Evolutionary conservation across 2,797 vertebrate species (phyloP), one percentile per base, ranked within the genome.

Genomic region (Danio tinwini): DNA sequence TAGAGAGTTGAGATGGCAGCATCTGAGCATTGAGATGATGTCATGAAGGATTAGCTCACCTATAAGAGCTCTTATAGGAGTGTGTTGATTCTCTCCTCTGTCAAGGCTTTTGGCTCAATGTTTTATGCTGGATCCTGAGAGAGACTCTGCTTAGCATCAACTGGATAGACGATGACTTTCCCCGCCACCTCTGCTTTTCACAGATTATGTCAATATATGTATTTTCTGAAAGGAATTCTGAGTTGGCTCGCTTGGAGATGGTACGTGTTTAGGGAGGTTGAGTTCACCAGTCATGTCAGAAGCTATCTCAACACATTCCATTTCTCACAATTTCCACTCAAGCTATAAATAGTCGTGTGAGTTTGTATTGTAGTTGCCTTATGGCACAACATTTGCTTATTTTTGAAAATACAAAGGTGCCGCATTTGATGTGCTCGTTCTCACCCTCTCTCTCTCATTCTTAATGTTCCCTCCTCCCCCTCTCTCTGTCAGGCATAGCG

Each of bases 91-190:
- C 64, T 82, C 70, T 71, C 56, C 64, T 68, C 74, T 81, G 73
- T 81, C 78, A 81, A 71, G 42, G 39, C 12, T 29, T 79, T 52
- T 59, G 76, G 71, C 76, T 76, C 40, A 7, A 19, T 9, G 11
- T 47, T 78, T 50, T 81, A 39, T 3, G 7, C 5, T 67, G 52
- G 55, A 67, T 71, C 52, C 61, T 62, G 61, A 70, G 64, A 62
- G 52, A 69, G 52, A 68, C 39, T 68, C 84, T 85, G 84, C 50
- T 84, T 39, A 84, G 72, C 62, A 50, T 86, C 84, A 82, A 74
- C 2, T 64, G 17, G 73, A 65, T 59, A 80, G 21, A 5, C 71
- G 42, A 81, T 81, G 78, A 81, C 68, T 77, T 73, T 7, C 21
- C 53, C 61, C 47, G 55, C 64, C 84, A 82, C 84, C 78, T 83